A percentile compares a stretch with the other conserved stretches of the same genome.
phyloP scores from a whole-genome alignment of 35 echinoderm and acorn worm species.

The Heliocidaris tuberculata region DNA sequence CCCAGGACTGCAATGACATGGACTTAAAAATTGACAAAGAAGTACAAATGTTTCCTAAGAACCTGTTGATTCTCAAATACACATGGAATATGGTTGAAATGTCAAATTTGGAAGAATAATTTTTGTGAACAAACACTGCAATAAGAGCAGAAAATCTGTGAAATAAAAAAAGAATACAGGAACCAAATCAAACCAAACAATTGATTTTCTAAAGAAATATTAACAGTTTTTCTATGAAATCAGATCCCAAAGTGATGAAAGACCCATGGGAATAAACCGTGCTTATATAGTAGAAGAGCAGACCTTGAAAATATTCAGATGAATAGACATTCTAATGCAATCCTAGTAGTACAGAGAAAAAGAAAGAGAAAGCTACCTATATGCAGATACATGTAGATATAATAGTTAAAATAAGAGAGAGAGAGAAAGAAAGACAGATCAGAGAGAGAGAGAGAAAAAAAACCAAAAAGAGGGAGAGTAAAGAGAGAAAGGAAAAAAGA shows the following conservation, averaged over 20 bases:
- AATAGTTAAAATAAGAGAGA: too few species aligned
- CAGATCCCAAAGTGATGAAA: background rate
- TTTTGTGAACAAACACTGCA: background rate
- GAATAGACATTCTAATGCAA: background rate
- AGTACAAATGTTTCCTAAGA: too few species aligned
- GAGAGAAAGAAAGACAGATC: too few species aligned
- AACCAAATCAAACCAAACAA: too few species aligned
- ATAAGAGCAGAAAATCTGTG: too few species aligned
- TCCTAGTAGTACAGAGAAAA: background rate
- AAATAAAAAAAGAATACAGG: too few species aligned
- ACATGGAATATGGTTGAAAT: background rate
- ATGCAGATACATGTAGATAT: too few species aligned
- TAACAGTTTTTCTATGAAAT: background rate
- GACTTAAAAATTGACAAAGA: too few species aligned
- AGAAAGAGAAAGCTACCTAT: too few species aligned
- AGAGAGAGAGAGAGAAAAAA: too few species aligned
- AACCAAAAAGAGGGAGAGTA: background rate
- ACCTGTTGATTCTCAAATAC: background rate
- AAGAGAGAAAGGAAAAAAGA: background rate
- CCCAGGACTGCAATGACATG: too few species aligned
- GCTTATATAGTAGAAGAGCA: background rate
- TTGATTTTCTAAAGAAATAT: too few species aligned
- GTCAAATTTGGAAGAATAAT: background rate
- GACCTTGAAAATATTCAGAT: background rate
- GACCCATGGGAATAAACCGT: background rate